These are phyloP conservation scores for Uropsilus gracilis DNA, from an alignment of 2,113 vertebrate species.

Conservation along the genomic window DNA sequence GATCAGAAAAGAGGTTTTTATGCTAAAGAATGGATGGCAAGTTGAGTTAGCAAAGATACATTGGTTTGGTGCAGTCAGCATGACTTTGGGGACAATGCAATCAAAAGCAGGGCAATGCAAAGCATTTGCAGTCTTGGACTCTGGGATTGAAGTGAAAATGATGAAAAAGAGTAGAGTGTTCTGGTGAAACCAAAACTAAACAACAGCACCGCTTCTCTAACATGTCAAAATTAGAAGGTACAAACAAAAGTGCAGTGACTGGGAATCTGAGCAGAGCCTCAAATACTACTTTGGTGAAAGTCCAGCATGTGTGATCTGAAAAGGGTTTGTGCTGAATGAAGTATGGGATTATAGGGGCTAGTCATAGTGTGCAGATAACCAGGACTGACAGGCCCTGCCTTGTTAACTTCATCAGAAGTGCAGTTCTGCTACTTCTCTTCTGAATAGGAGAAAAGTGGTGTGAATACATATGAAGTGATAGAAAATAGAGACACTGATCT, in stretches of 20 bases:
- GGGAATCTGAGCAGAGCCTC: neutral
- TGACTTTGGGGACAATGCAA: neutral
- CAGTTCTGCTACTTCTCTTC: neutral
- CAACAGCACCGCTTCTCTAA: neutral
- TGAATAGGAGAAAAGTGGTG: neutral
- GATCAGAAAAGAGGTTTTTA: conserved; percentile 1
- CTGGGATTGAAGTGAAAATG: neutral
- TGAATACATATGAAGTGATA: neutral
- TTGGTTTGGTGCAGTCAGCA: neutral
- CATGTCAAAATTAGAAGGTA: conserved; percentile 10
- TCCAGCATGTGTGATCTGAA: neutral
- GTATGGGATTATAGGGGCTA: too few species aligned
- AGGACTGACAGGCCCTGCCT: neutral
- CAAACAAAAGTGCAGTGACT: neutral
- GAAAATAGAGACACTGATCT: neutral
- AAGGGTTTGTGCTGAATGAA: neutral
- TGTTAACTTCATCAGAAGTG: neutral
- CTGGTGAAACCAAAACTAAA: neutral
- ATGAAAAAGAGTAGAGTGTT: neutral
- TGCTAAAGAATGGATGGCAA: neutral
- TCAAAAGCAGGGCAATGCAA: neutral
- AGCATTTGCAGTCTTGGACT: neutral
- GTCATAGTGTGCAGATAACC: neutral
- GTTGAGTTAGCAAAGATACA: neutral
- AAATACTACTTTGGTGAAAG: neutral